phyloP scores from a whole-genome alignment of 2,888 invertebrate species.

The Halictus quadricinctus region DNA sequence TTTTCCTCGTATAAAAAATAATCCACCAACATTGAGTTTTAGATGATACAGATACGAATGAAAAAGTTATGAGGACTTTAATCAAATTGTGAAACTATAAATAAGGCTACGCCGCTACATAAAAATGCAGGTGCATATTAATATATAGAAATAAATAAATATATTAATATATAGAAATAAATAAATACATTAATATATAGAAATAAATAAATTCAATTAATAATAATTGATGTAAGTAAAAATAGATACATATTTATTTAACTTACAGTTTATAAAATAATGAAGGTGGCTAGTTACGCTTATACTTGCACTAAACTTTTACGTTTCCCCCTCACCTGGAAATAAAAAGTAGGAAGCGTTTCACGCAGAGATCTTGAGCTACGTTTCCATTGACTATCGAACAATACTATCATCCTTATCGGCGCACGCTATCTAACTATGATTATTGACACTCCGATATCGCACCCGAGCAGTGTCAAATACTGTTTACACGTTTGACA shows the following conservation, averaged over 20 bases:
- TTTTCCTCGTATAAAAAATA: too few relatives aligned
- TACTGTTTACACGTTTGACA: neutral
- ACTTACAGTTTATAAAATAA: neutral
- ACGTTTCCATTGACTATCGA: neutral
- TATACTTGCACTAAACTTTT: neutral
- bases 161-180: too few relatives aligned
- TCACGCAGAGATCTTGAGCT: neutral
- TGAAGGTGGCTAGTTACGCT: neutral
- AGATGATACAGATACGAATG: neutral
- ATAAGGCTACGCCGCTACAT: too few relatives aligned
- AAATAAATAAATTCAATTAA: too few relatives aligned
- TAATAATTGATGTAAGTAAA: too few relatives aligned
- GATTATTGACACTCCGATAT: constrained; percentile 3
- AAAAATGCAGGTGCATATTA: too few relatives aligned
- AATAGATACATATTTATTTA: too few relatives aligned
- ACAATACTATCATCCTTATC: neutral
- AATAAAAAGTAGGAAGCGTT: neutral
- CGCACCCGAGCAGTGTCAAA: neutral
- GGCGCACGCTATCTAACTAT: neutral
- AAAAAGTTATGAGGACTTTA: neutral
- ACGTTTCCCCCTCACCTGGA: neutral
- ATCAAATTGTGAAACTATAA: too few relatives aligned
- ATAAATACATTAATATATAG: too few relatives aligned
- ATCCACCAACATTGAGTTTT: too few relatives aligned
- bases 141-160: too few relatives aligned